phyloP scores from a whole-genome alignment of 2,888 invertebrate genomes.

The Lochmaea crataegi region DNA sequence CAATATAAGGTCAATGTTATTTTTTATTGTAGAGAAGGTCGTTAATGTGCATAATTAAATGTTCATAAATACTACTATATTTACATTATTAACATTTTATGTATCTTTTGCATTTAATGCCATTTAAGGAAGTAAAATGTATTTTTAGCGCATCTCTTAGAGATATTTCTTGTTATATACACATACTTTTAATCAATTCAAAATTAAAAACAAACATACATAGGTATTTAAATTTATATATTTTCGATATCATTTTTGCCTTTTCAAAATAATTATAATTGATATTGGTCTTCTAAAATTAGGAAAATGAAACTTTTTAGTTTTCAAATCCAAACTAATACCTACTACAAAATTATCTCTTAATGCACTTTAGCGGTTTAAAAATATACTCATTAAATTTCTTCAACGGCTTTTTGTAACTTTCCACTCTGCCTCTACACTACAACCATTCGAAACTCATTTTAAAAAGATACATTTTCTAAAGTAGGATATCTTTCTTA shows the following conservation, averaged over 20 bases:
- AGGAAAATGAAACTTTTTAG: not conserved
- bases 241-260: not conserved
- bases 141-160: not conserved
- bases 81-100: not conserved
- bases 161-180: not conserved
- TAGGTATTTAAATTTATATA: too few species aligned
- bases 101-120: not conserved
- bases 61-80: not conserved
- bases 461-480: too few species aligned
- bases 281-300: too few species aligned
- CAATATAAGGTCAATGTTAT: not conserved
- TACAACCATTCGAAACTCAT: too few species aligned
- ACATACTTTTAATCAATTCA: not conserved
- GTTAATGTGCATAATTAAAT: slow-evolving; percentile 5
- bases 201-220: not conserved
- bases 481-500: too few species aligned
- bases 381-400: not conserved
- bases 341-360: not conserved
- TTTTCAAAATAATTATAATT: too few species aligned
- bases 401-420: too few species aligned
- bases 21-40: slow-evolving; percentile 7
- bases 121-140: slow-evolving; percentile 10
- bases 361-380: not conserved
- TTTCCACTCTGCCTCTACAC: too few species aligned
- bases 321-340: not conserved